phyloP scores from a whole-genome alignment of 37 sponge, comb jelly and placozoan species.

The Agelas oroides region DNA sequence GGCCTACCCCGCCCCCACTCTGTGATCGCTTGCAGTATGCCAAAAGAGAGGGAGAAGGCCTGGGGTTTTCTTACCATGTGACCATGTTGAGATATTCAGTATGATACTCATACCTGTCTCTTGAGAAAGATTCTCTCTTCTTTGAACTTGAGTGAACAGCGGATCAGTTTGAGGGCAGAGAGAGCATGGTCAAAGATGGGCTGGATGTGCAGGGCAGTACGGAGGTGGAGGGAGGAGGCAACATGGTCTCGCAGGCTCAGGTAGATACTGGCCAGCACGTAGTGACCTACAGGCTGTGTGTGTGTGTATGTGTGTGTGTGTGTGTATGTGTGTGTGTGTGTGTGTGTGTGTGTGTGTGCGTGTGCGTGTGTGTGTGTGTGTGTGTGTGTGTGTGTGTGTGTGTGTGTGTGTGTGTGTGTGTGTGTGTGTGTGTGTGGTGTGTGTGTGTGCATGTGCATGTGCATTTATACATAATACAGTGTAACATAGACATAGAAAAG shows the following conservation, averaged over 20 bases:
- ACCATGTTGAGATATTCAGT: too few relatives aligned
- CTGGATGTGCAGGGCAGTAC: conserved; percentile 62
- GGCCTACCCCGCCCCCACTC: too few relatives aligned
- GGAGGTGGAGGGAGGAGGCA: conserved; percentile 63
- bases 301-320: not conserved
- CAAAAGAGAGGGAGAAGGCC: too few relatives aligned
- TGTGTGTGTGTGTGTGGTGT: too few relatives aligned
- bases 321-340: conserved; percentile 20
- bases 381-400: not conserved
- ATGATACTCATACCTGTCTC: conserved; percentile 30
- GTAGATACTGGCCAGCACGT: conserved; percentile 64
- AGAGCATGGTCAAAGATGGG: conserved; percentile 58
- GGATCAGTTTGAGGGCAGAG: conserved; percentile 52
- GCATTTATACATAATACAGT: too few relatives aligned
- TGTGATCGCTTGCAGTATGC: too few relatives aligned
- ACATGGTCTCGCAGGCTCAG: conserved; percentile 41
- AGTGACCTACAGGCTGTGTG: conserved; percentile 63
- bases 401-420: too few relatives aligned
- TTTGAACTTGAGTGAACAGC: conserved; percentile 81
- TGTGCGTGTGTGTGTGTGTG: conserved; percentile 17
- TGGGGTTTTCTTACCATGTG: too few relatives aligned
- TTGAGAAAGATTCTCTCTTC: conserved; percentile 54
- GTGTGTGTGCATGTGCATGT: too few relatives aligned
- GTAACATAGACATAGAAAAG: too few relatives aligned
- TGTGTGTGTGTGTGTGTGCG: conserved; percentile 21